Evolutionary conservation across 2,888 invertebrate species (phyloP).

Genomic region (Morpho helenor): DNA sequence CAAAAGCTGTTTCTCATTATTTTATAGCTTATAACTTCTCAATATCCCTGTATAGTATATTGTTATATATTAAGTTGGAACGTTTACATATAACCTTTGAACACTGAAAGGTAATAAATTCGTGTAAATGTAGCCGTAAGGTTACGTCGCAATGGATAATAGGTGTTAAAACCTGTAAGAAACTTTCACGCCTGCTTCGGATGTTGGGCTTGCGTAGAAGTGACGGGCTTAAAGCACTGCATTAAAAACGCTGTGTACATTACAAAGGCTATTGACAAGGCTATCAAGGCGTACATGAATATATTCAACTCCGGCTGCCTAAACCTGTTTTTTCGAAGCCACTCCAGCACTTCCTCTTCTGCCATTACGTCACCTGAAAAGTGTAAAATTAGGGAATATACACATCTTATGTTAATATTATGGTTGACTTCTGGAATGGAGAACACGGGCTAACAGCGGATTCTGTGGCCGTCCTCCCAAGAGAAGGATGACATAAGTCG

Average conservation of each 20-base stretch:
- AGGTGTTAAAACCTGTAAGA: slow-evolving; percentile 6
- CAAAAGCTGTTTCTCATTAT: slow-evolving; percentile 1
- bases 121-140: slow-evolving; percentile 14
- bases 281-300: slow-evolving; percentile 95
- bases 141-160: slow-evolving; percentile 14
- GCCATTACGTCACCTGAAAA: slow-evolving; percentile 88
- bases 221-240: slow-evolving; percentile 91
- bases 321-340: slow-evolving; percentile 95
- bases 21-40: neutral
- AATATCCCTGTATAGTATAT: slow-evolving; percentile 4
- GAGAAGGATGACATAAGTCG: too few relatives aligned
- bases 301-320: slow-evolving; percentile 95
- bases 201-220: slow-evolving; percentile 80
- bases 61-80: slow-evolving; percentile 14
- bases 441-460: too few relatives aligned
- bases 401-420: too few relatives aligned
- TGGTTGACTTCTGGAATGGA: too few relatives aligned
- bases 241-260: slow-evolving; percentile 94
- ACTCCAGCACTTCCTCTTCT: slow-evolving; percentile 93
- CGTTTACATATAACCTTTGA: slow-evolving; percentile 14
- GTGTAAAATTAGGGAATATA: neutral
- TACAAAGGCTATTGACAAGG: slow-evolving; percentile 90
- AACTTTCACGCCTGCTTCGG: slow-evolving; percentile 82
- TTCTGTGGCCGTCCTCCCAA: too few relatives aligned
- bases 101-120: slow-evolving; percentile 16